Evolutionary conservation across 2,888 invertebrate species (phyloP), one percentile per base, ranked within the genome.

Genomic region (Leucozona laternaria): DNA sequence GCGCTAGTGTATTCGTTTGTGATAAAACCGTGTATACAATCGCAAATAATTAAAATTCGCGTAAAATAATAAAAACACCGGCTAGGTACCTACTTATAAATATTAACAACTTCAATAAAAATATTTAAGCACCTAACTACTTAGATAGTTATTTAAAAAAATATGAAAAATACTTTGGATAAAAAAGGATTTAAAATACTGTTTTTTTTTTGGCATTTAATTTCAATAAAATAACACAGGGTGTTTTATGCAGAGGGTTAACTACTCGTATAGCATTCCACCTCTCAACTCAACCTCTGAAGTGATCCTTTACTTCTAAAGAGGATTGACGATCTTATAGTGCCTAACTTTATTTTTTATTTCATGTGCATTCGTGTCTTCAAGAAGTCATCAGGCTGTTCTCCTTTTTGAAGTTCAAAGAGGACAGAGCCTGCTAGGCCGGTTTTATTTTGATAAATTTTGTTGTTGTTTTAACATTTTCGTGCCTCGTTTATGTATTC

Each of bases 351-450:
- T 22, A 34, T 66, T 25, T 45, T 13, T 40, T 11, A 50, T 58
- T 81, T 76, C 25, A 43, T 50, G 22, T 50, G 72, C 68, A 72
- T 77, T 66, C 43, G 71, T 76, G 72, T 70, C 58, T 66, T 55
- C 64, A 70, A 70, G 37, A 70, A 70, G 37, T 68, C 68, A 37
- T 58, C 53, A 66, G 64, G 31, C 64, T 73, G 68, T 73, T 73
- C 77, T 55, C 37, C 57, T 45, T 72, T 75, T 79, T 43, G n/a
- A 66, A 66, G 34, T 73, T 62, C 66, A 66, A 84, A 64, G 64
- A 82, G 62, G 62, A 76, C 50, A 55, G 60, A 84, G 86, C 62
- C 86, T 82, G 78, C 53, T 28, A 58, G 73, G 86, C 82, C 82
- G 82, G 86, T 82, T 86, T 86, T 40, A 73, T 57, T 84, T 72